Evolutionary conservation across 1,140 invertebrate species (phyloP).

Genomic region (Medauroidea extradentata): DNA sequence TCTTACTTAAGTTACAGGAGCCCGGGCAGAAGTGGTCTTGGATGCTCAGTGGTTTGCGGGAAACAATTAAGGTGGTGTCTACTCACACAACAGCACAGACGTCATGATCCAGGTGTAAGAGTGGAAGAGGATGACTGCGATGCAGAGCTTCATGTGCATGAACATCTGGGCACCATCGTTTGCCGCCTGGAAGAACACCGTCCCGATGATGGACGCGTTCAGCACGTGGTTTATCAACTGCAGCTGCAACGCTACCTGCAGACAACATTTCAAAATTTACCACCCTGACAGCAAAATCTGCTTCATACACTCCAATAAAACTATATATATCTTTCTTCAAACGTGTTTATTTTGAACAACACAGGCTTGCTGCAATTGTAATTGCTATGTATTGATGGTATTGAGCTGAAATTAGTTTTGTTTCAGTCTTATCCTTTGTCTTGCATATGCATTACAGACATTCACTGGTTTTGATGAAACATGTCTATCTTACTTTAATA

Average conservation of each 20-base stretch:
- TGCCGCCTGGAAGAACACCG: conserved; percentile 55
- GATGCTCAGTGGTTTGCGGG: no score
- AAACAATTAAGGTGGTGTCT: not conserved
- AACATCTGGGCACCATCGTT: conserved; percentile 60
- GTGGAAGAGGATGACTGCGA: conserved; percentile 57
- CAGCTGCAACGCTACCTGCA: conserved; percentile 48
- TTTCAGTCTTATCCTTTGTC: no score
- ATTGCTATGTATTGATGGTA: no score
- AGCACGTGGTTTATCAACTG: conserved; percentile 55
- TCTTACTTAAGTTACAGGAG: no score
- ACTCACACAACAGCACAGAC: conserved; percentile 44
- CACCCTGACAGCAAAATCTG: not conserved
- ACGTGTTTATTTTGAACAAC: no score
- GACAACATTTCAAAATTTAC: not conserved
- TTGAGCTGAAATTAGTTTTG: no score
- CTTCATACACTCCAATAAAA: not conserved
- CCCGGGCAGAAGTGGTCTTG: no score
- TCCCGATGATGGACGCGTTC: conserved; percentile 51
- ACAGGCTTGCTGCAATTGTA: no score
- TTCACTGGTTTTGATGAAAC: no score
- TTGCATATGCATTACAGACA: no score
- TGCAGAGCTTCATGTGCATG: conserved; percentile 60
- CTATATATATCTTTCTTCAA: not conserved
- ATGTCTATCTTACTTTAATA: no score
- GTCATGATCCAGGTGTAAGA: conserved; percentile 62